Evolutionary conservation across 2,113 vertebrate genomes (phyloP).

Genomic region (Candoia aspera): DNA sequence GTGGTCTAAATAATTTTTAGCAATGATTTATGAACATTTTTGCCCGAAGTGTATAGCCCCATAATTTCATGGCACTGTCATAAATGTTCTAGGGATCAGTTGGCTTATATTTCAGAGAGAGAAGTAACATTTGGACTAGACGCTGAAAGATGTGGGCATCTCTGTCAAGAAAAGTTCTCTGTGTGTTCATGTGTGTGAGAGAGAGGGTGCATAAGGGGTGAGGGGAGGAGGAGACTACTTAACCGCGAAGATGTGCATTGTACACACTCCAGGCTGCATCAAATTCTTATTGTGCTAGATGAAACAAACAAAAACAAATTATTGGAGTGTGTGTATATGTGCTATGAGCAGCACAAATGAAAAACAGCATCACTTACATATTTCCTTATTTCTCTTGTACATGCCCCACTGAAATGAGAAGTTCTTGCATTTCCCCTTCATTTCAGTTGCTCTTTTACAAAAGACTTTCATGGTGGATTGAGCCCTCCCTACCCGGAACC

Average conservation of each 20-base stretch:
- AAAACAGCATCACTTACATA: not conserved
- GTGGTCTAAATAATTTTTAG: not conserved
- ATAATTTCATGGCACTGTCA: constrained; percentile 11
- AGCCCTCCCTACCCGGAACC: not conserved
- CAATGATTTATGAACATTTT: constrained; percentile 55
- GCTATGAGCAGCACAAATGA: not conserved
- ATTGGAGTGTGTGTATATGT: not conserved
- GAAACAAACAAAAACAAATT: not conserved
- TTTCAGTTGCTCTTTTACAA: not conserved
- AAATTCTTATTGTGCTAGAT: not conserved
- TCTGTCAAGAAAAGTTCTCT: not conserved
- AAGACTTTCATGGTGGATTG: not conserved
- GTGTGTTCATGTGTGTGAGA: not conserved
- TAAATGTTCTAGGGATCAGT: constrained; percentile 36
- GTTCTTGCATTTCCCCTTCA: not conserved
- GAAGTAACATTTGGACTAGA: constrained; percentile 34
- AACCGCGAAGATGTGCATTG: not conserved
- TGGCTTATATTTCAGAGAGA: constrained; percentile 28
- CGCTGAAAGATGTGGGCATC: constrained; percentile 13
- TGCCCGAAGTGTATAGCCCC: constrained; percentile 28
- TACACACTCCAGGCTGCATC: not conserved
- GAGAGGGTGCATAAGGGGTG: too few relatives aligned
- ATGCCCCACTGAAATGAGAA: not conserved
- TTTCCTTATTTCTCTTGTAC: not conserved
- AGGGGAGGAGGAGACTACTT: not conserved